These are phyloP conservation scores for Xylota segnis DNA, from an alignment of 2,888 invertebrate species.

Conservation along the genomic window DNA sequence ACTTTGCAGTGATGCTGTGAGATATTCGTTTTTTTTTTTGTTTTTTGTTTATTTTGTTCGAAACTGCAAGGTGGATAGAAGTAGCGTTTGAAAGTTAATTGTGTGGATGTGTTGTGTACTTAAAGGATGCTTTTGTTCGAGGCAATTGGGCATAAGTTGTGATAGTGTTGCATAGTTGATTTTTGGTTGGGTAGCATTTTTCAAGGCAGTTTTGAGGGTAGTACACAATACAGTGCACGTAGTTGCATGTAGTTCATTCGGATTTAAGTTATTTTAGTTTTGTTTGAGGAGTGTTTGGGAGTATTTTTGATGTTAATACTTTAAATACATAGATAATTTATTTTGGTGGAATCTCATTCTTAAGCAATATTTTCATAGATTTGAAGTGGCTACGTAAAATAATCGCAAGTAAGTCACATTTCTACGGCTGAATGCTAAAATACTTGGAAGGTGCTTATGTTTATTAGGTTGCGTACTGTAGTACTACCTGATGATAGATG, in stretches of 20 bases:
- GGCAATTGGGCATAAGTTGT: slow-evolving; percentile 63
- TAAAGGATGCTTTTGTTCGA: slow-evolving; percentile 73
- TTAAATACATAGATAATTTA: not conserved
- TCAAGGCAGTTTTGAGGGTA: not conserved
- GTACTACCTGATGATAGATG: too few relatives aligned
- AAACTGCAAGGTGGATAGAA: slow-evolving; percentile 61
- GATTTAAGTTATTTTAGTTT: not conserved
- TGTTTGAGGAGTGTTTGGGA: too few relatives aligned
- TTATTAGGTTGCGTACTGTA: too few relatives aligned
- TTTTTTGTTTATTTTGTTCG: slow-evolving; percentile 26
- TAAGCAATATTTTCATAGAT: too few relatives aligned
- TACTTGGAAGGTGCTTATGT: too few relatives aligned
- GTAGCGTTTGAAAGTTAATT: slow-evolving; percentile 71
- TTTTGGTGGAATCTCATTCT: too few relatives aligned
- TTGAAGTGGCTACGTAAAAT: too few relatives aligned
- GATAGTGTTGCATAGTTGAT: slow-evolving; percentile 50
- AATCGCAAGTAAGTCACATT: too few relatives aligned
- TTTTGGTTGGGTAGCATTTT: slow-evolving; percentile 12
- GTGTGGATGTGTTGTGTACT: slow-evolving; percentile 71
- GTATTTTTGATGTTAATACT: not conserved
- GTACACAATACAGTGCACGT: slow-evolving; percentile 2
- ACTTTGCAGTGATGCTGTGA: slow-evolving; percentile 26
- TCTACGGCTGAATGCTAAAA: too few relatives aligned
- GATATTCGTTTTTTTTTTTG: slow-evolving; percentile 18
- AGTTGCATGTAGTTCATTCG: slow-evolving; percentile 1